phyloP scores from a whole-genome alignment of 2,113 vertebrate genomes.

The Melanerpes formicivorus region DNA sequence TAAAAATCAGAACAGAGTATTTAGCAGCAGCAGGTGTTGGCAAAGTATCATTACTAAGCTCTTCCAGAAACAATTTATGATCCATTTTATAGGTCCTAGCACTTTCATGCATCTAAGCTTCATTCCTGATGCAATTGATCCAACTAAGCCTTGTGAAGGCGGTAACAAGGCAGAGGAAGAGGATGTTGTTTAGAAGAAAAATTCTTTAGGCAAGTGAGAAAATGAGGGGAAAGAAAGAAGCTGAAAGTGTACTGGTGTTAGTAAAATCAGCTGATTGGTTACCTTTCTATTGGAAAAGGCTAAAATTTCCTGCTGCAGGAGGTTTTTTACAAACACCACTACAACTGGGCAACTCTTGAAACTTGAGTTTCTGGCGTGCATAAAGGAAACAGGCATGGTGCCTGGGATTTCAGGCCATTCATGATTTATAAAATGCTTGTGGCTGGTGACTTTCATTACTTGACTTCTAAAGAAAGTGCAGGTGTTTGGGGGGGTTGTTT shows the following conservation, averaged over 20 bases:
- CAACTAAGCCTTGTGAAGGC: slow-evolving; percentile 57
- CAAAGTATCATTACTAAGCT: slow-evolving; percentile 1
- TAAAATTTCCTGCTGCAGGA: slow-evolving; percentile 34
- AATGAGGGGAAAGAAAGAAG: slow-evolving; percentile 40
- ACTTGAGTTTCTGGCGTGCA: background rate
- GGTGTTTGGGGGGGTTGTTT: background rate
- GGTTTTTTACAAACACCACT: background rate
- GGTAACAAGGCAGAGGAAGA: slow-evolving; percentile 32
- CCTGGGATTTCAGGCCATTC: slow-evolving; percentile 23
- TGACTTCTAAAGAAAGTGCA: slow-evolving; percentile 28
- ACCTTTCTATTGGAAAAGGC: slow-evolving; percentile 21
- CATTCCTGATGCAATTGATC: slow-evolving; percentile 46
- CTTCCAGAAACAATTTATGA: slow-evolving; percentile 28
- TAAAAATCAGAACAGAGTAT: background rate
- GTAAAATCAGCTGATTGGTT: slow-evolving; percentile 46
- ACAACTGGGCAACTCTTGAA: background rate
- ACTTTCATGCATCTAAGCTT: background rate
- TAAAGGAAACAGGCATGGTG: background rate
- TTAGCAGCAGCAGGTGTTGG: background rate
- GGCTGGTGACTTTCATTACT: background rate
- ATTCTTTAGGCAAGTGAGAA: slow-evolving; percentile 42
- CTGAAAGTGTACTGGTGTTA: slow-evolving; percentile 15
- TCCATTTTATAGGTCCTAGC: slow-evolving; percentile 9
- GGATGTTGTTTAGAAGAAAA: slow-evolving; percentile 18
- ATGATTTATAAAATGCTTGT: slow-evolving; percentile 56